These are phyloP conservation scores for Chrysolina haemoptera DNA, from an alignment of 2,888 invertebrate genomes.

Conservation along the genomic window DNA sequence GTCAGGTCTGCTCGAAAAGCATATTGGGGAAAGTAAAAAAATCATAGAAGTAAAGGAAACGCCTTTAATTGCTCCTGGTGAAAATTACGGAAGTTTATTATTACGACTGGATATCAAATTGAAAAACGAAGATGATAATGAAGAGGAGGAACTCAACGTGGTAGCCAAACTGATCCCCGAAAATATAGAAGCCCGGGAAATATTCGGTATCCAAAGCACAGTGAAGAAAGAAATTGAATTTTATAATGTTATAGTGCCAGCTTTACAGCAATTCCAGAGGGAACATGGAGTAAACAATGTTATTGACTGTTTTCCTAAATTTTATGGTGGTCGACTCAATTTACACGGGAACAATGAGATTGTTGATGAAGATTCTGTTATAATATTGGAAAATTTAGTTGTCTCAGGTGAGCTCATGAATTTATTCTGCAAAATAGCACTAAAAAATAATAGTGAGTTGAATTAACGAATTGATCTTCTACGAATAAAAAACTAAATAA, in stretches of 20 bases:
- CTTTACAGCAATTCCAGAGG: slow-evolving; percentile 67
- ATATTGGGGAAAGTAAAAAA: slow-evolving; percentile 27
- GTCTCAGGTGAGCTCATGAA: slow-evolving; percentile 28
- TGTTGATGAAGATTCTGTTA: slow-evolving; percentile 71
- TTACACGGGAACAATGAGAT: slow-evolving; percentile 43
- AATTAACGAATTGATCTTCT: too few relatives aligned
- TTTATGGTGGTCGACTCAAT: slow-evolving; percentile 66
- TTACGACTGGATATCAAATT: slow-evolving; percentile 33
- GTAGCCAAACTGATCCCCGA: slow-evolving; percentile 18
- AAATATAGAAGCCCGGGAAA: not conserved
- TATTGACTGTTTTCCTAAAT: slow-evolving; percentile 68
- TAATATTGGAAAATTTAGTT: slow-evolving; percentile 72
- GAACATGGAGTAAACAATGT: slow-evolving; percentile 65
- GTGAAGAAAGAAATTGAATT: slow-evolving; percentile 71
- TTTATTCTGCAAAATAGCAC: too few relatives aligned
- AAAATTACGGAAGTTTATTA: slow-evolving; percentile 44
- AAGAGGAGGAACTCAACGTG: slow-evolving; percentile 20
- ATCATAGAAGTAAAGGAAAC: slow-evolving; percentile 21
- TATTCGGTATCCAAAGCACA: slow-evolving; percentile 70
- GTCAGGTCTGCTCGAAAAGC: slow-evolving; percentile 24
- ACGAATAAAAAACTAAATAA: too few relatives aligned
- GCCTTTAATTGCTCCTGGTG: slow-evolving; percentile 35
- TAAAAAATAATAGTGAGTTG: too few relatives aligned
- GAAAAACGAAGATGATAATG: slow-evolving; percentile 11
- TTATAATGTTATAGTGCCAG: slow-evolving; percentile 69